Evolutionary conservation across 2,797 vertebrate genomes (phyloP), one percentile per base, ranked within the genome.

Genomic region (Microcaecilia unicolor): DNA sequence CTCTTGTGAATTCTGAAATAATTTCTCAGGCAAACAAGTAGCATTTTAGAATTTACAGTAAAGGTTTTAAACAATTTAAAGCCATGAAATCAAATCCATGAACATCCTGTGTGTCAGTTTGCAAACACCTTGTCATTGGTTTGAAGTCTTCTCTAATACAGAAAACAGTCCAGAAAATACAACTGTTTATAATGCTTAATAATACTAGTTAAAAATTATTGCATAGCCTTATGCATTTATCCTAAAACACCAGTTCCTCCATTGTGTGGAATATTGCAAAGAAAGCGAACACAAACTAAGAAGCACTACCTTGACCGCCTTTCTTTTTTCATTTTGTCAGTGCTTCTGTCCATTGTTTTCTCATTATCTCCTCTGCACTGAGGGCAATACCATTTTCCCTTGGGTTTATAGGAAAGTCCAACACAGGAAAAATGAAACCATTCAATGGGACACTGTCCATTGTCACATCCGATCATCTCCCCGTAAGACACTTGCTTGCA

Each of bases 401-500:
- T 99, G 41, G 94, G 95, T 60, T 99, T 99, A 66, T 99, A 96
- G 12, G 92, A 98, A 31, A 99, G 88, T 50, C 89, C 92, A 49
- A 98, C 94, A 25, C 94, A 99, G 0, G 93, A 92, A 36, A 98
- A 99, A 67, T 99, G 95, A 79, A 98, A 99, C 95, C 95, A 99
- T 62, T 99, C 95, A 1, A 98, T 97, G 35, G 93, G 88, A 58
- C 95, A 99, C 55, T 92, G 88, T 55, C 96, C 94, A 3, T 97
- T 98, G 73, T 98, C 95, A 38, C 95, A 98, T 13, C 95, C 94
- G 19, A 98, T 98, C 95, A 98, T 98, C 70, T 98, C 95, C 0
- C 95, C 95, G 0, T 95, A 97, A 27, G 94, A 98, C 64, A 99
- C 95, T 61, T 99, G 94, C 74, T 97, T 90, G 27, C 94, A 99